phyloP scores from a whole-genome alignment of 2,797 vertebrate species.

The Pangasius larnaudii region DNA sequence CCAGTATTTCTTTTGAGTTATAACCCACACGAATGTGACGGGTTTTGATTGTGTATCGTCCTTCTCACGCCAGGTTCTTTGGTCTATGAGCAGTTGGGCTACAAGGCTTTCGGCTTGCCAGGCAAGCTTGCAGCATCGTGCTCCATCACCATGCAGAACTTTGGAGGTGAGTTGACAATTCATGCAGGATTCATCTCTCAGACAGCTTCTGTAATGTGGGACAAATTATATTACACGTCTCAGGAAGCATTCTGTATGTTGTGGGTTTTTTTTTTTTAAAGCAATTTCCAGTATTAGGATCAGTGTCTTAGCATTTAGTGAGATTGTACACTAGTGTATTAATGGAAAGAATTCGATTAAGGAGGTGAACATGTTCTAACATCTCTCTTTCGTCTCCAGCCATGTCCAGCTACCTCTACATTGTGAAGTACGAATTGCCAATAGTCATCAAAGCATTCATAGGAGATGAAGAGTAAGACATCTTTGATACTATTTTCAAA shows the following conservation, averaged over 20 bases:
- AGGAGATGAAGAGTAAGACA: conserved; percentile 82
- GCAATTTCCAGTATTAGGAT: not conserved
- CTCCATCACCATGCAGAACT: conserved; percentile 97
- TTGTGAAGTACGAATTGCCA: conserved; percentile 98
- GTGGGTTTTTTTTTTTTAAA: too few relatives aligned
- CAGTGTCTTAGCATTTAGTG: not conserved
- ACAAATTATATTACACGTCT: not conserved
- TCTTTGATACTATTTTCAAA: not conserved
- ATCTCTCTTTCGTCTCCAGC: conserved; percentile 77
- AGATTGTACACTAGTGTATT: not conserved
- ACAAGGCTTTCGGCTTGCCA: conserved; percentile 92
- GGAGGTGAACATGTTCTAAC: not conserved
- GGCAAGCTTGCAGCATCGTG: conserved; percentile 93
- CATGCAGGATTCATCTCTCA: not conserved
- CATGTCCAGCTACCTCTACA: conserved; percentile 99
- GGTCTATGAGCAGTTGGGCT: conserved; percentile 92
- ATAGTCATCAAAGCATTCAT: conserved; percentile 90
- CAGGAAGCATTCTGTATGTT: not conserved
- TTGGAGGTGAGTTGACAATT: conserved; percentile 83
- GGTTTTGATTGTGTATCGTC: conserved; percentile 26
- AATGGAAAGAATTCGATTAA: not conserved
- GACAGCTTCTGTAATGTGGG: not conserved
- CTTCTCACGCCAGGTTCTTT: conserved; percentile 78
- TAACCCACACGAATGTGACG: too few relatives aligned
- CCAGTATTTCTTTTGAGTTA: conserved; percentile 7